A percentile compares a stretch with the other conserved stretches of the same genome.
phyloP scores from a whole-genome alignment of 2,888 invertebrate species.

The Pollenia amentaria region DNA sequence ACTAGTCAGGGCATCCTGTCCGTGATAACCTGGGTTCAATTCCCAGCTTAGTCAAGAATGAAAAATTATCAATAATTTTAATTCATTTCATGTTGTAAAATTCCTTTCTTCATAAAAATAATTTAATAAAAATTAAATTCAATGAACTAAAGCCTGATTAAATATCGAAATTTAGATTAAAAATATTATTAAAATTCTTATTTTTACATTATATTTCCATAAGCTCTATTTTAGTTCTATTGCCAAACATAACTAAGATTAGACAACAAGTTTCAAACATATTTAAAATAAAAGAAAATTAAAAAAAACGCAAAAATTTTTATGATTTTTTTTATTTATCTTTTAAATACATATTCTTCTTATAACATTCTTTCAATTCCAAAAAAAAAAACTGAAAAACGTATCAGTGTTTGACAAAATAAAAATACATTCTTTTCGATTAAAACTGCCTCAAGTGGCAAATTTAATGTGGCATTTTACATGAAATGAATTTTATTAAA shows the following conservation, averaged over 20 bases:
- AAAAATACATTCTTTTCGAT: constrained; percentile 44
- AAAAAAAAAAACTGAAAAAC: not conserved
- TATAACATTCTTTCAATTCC: constrained; percentile 11
- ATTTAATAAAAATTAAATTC: too few relatives aligned
- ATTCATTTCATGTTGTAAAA: too few relatives aligned
- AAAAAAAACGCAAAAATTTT: not conserved
- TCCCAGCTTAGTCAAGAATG: too few relatives aligned
- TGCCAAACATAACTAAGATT: not conserved
- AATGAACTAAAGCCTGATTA: too few relatives aligned
- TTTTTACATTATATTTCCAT: too few relatives aligned
- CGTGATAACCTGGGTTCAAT: too few relatives aligned
- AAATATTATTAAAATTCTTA: too few relatives aligned
- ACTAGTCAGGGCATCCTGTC: too few relatives aligned
- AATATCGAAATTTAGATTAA: too few relatives aligned
- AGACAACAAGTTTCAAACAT: not conserved
- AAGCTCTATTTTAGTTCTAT: too few relatives aligned
- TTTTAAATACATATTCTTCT: not conserved
- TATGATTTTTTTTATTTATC: constrained; percentile 2
- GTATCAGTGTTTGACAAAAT: constrained; percentile 45
- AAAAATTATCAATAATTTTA: too few relatives aligned
- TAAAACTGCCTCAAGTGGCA: constrained; percentile 63
- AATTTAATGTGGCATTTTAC: constrained; percentile 59
- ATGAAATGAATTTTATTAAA: constrained; percentile 55
- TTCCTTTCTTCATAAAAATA: too few relatives aligned
- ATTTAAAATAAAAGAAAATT: not conserved